Base-by-base conservation (phyloP, 2,888 invertebrate species). In the Digitonthophagus gazella region DNA sequence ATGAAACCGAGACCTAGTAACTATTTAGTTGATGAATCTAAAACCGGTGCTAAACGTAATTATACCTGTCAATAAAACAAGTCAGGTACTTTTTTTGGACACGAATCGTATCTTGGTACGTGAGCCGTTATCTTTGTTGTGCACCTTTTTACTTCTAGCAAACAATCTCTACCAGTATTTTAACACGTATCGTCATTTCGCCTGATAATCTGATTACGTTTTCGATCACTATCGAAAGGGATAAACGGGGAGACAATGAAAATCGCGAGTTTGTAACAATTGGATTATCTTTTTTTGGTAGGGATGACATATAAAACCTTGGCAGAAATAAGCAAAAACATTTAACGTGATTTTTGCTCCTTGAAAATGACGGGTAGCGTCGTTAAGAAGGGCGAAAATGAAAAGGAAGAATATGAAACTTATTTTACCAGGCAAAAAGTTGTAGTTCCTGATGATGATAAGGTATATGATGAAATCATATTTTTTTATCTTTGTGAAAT, bases 391-490 rank as follows among this genome's bases (percentile, higher is more conserved):
- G 15, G 11, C 6, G 28, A 28, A 15, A 15, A 15, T 6, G 44
- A 44, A 11, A 55, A 72, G 8, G 71, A 70, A 28, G 79, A 78
- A 58, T 61, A 79, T 55, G 83, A 86, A 71, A 87, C 89, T 0
- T 89, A 90, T 76, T 88, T 89, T 75, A 84, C 86, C 2, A 86
- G 88, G 72, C 82, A 88, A 74, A 87, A 85, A 79, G 83, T 90
- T 68, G 80, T 81, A 6, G 86, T 90, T 77, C 89, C 89, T 14
- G 86, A 88, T 64, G 77, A 81, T 67, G 84, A 85, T 57, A 78
- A 79, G 71, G 87, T 87, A 79, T 18, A 19, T 14, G 4, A n/a
- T n/a, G n/a, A n/a, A 18, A 16, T 11, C n/a, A 3, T 15, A 11
- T 19, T 57, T 0, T n/a, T n/a, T 19, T 56, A 16, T 11, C 16